Conservation (phyloP, 2,888 invertebrate genomes). For the Agonum fuliginosum region DNA sequence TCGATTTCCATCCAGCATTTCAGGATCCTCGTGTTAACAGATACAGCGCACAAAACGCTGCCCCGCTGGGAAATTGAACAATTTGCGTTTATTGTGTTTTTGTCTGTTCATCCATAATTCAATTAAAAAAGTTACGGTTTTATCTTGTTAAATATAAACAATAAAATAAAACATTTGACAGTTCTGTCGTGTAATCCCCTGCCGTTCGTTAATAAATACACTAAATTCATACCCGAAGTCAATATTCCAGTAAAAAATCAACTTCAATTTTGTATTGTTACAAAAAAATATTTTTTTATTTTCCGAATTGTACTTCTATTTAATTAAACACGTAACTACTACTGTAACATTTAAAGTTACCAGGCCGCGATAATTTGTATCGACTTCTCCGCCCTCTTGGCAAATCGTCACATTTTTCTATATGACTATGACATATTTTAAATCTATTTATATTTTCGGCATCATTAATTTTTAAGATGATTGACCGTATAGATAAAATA, state of each 20-base stretch:
- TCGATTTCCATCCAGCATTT: constrained; percentile 19
- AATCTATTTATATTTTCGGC: too few relatives aligned
- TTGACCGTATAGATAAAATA: too few relatives aligned
- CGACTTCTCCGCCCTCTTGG: too few relatives aligned
- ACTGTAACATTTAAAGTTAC: too few relatives aligned
- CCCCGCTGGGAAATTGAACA: constrained; percentile 39
- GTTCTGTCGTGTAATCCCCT: constrained; percentile 18
- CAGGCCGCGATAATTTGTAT: too few relatives aligned
- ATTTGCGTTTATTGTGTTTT: constrained; percentile 52
- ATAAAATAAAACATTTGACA: constrained; percentile 50
- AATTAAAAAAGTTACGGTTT: constrained; percentile 51
- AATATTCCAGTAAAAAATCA: neutral
- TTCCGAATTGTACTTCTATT: neutral
- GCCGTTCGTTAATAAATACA: constrained; percentile 38
- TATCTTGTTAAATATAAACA: constrained; percentile 54
- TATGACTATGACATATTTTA: too few relatives aligned
- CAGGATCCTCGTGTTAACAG: neutral
- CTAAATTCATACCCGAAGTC: neutral
- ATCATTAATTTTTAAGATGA: too few relatives aligned
- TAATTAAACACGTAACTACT: too few relatives aligned
- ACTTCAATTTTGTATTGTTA: neutral
- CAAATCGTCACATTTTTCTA: too few relatives aligned
- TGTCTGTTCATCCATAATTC: constrained; percentile 53
- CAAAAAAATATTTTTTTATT: neutral
- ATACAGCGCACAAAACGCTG: constrained; percentile 32